Evolutionary conservation across 2,888 invertebrate genomes (phyloP).

Genomic region (Eupithecia exiguata): DNA sequence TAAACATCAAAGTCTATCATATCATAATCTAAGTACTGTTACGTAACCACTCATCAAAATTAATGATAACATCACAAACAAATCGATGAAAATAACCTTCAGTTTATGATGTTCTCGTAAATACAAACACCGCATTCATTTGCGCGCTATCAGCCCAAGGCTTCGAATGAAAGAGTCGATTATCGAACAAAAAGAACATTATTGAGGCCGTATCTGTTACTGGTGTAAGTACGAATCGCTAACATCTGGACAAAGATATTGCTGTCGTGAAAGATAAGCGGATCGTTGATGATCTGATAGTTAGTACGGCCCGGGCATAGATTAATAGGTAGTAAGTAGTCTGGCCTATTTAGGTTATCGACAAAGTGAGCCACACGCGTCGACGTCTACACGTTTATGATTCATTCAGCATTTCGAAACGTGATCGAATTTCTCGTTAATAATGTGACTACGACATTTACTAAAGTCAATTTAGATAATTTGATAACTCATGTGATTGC

Average conservation of each 20-base stretch:
- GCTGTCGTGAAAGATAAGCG: constrained; percentile 45
- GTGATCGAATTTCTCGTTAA: constrained; percentile 29
- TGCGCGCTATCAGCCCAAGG: constrained; percentile 19
- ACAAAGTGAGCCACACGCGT: constrained; percentile 30
- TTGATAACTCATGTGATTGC: background rate
- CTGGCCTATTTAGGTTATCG: constrained; percentile 58
- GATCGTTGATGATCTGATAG: constrained; percentile 21
- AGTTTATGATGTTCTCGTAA: background rate
- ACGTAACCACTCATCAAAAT: background rate
- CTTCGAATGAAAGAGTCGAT: constrained; percentile 16
- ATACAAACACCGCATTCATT: constrained; percentile 17
- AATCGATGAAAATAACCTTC: constrained; percentile 18
- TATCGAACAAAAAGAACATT: constrained; percentile 13
- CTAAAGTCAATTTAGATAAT: background rate
- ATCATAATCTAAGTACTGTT: background rate
- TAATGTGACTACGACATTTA: constrained; percentile 16
- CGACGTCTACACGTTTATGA: constrained; percentile 35
- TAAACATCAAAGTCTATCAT: background rate
- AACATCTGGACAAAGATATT: constrained; percentile 48
- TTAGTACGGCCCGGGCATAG: constrained; percentile 16
- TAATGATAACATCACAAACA: background rate
- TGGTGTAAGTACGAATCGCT: constrained; percentile 23
- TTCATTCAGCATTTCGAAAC: constrained; percentile 42
- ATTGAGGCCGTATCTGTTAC: constrained; percentile 17
- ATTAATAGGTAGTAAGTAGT: constrained; percentile 16